phyloP scores from a whole-genome alignment of 2,113 vertebrate genomes.

The Anthoscopus minutus region DNA sequence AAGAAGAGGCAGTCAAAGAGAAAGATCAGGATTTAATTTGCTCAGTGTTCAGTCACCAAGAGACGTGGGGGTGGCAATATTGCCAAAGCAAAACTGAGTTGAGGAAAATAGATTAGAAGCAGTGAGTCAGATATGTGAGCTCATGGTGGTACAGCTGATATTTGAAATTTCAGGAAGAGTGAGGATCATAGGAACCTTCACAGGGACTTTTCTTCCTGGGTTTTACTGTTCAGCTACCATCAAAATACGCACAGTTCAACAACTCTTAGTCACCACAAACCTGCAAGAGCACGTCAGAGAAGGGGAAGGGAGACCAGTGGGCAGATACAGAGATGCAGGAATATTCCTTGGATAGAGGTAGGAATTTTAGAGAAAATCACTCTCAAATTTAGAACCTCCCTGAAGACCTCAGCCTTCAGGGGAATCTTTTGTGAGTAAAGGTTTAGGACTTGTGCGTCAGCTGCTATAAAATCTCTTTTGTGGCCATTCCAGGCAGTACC shows the following conservation, averaged over 20 bases:
- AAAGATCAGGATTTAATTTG: constrained; percentile 16
- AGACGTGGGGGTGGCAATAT: constrained; percentile 7
- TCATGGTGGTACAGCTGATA: background rate
- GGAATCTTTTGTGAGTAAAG: background rate
- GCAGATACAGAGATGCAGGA: background rate
- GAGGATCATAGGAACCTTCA: background rate
- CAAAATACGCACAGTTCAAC: background rate
- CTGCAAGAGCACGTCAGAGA: background rate
- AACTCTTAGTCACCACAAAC: background rate
- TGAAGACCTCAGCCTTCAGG: background rate
- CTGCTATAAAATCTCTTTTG: background rate
- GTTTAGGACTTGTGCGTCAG: background rate
- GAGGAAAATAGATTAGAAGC: constrained; percentile 1
- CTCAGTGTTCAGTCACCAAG: constrained; percentile 15
- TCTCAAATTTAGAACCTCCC: background rate
- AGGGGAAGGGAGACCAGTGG: background rate
- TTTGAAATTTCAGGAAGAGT: background rate
- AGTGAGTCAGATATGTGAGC: constrained; percentile 37
- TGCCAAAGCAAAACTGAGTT: constrained; percentile 28
- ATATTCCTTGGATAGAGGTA: background rate
- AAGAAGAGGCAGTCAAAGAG: background rate
- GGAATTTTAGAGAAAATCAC: background rate
- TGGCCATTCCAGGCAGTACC: background rate
- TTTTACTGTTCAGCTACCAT: background rate
- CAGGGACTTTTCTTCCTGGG: background rate